Conservation (phyloP, 2,113 vertebrate genomes). For the Nothoprocta pentlandii region DNA sequence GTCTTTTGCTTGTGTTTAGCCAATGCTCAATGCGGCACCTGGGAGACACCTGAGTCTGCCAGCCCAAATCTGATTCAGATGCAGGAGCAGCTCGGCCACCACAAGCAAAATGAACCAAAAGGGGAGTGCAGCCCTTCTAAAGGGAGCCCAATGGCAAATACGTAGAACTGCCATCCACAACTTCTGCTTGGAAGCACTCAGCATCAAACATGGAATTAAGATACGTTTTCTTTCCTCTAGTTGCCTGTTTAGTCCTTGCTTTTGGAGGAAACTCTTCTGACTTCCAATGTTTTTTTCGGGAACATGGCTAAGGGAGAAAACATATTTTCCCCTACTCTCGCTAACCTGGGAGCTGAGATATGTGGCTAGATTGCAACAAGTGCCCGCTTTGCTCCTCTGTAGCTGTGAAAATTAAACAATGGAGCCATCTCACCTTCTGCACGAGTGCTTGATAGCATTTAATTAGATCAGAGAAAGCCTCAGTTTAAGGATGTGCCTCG, state of each 20-base stretch:
- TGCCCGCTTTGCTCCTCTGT: not conserved
- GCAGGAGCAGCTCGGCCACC: not conserved
- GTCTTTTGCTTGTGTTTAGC: not conserved
- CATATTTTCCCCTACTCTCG: not conserved
- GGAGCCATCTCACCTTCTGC: not conserved
- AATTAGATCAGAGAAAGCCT: constrained; percentile 15
- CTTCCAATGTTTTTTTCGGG: not conserved
- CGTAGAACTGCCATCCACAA: not conserved
- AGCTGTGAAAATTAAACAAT: constrained; percentile 1
- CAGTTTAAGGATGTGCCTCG: not conserved
- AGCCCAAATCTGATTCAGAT: not conserved
- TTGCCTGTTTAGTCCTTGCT: not conserved
- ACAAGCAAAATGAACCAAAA: not conserved
- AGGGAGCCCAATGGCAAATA: not conserved
- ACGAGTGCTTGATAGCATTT: not conserved
- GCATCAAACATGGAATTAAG: not conserved
- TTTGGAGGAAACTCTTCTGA: not conserved
- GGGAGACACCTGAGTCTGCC: not conserved
- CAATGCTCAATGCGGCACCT: not conserved
- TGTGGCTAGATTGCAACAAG: not conserved
- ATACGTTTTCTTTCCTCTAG: not conserved
- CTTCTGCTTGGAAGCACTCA: not conserved
- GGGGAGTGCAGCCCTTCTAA: not conserved
- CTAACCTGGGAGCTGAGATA: not conserved
- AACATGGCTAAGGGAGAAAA: not conserved